Evolutionary conservation across 2,888 invertebrate species (phyloP), one percentile per base, ranked within the genome.

Genomic region (Erebia epiphron): DNA sequence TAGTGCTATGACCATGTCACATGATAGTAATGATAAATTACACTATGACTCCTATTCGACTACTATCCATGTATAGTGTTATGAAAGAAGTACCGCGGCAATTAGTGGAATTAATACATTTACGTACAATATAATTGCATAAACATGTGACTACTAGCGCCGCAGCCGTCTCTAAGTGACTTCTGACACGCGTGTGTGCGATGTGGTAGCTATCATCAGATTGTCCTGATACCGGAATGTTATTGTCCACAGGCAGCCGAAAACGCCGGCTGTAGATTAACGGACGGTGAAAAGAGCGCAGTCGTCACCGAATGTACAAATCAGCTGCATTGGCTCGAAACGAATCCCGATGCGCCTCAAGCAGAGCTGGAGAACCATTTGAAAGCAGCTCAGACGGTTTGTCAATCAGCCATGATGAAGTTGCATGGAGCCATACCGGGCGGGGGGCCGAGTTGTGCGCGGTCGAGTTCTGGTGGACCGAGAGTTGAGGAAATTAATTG

Each of bases 391-490:
- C 97, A 98, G 83, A 94, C 93, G 18, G 94, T 96, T 18, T 97
- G 97, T 82, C 95, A 95, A 66, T 97, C 98, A 0, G 94, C 97
- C 58, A 98, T 98, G 96, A 95, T 96, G 84, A 97, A 97, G 82
- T 87, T 98, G n/a, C 97, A 97, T 78, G 96, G 95, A 65, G 93
- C 94, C 0, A 86, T 84, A 35, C 87, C 86, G 4, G 91, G 57
- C 2, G 52, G 88, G 11, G 90, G 90, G 8, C 80, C 87, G 61
- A 81, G 87, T 79, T 79, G 82, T 77, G 78, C 83, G 58, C 77
- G 91, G 76, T 78, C 89, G 60, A 76, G 90, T 67, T 83, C 91
- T 16, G 85, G 85, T 2, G 95, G 95, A 0, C 95, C 96, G 13
- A 96, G 96, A 64, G 96, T 97, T 57, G 78, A 79, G 61, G 80